Evolutionary conservation across 2,113 vertebrate species (phyloP), one percentile per base, ranked within the genome.

Genomic region (Turnix velox): DNA sequence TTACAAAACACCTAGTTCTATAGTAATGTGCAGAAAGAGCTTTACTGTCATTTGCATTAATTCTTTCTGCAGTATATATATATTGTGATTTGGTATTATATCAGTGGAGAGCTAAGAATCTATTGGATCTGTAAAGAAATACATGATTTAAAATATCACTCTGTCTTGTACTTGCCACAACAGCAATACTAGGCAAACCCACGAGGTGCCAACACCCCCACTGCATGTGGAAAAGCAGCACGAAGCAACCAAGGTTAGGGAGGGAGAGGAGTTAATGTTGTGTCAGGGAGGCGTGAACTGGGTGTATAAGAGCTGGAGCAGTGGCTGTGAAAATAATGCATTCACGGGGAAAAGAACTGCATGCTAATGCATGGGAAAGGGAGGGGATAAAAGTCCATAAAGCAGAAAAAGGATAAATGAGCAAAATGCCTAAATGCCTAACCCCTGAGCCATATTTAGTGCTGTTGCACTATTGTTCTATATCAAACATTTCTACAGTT

Each of bases 161-260:
- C 2, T 9, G 42, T 43, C 72, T 46, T 46, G 13, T 39, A 71
- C 66, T 73, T 92, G 75, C 39, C 51, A 77, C 45, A 69, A 54
- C 14, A 74, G 46, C 68, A 77, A 68, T 24, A 59, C 11, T 6
- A 39, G 51, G 51, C n/a, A 87, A 88, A n/a, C 14, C 39, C 39
- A 17, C 12, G 59, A 77, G 55, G 23, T 81, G 27, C 39, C 55
- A 49, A 40, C 22, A 27, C 11, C 17, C 43, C n/a, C 42, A 35
- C 65, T 84, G 61, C 4, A n/a, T n/a, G n/a, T n/a, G 0, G 35
- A 78, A 52, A 90, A 81, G 65, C 2, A 87, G 65, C 68, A 71
- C 51, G 8, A 12, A 33, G 46, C 33, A 45, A 1, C n/a, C 5
- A 0, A 63, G 39, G 80, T 72, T 75, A 88, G 0, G 0, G 63